Evolutionary conservation across 2,888 invertebrate genomes (phyloP), one percentile per base, ranked within the genome.

Genomic region (Ametastegia equiseti): DNA sequence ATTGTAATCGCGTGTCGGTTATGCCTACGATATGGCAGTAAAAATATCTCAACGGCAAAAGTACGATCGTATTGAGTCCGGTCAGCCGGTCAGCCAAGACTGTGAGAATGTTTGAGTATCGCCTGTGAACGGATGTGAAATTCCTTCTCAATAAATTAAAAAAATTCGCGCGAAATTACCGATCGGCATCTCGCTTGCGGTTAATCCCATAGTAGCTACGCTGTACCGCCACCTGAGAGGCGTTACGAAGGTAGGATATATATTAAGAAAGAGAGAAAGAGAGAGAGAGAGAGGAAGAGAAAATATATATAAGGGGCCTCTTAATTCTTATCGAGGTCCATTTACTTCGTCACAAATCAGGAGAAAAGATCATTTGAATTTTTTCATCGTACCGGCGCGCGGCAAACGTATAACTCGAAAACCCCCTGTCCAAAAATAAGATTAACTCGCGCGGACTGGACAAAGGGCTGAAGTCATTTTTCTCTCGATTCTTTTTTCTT

Each of bases 381-480:
- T 75, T 75, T 75, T 75, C 75, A 75, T 75, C 75, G 23, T 54
- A 75, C 75, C 75, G 75, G 47, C n/a, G n/a, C n/a, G n/a, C 27
- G 27, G 30, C 27, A 19, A 27, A 36, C 23, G 54, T 33, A 50
- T 45, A 75, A n/a, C 23, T 11, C 13, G 50, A 13, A n/a, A 36
- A 75, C 50, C 75, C 45, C 54, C 50, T 54, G 75, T 75, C 75
- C 75, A 54, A 50, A 54, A 75, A 54, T n/a, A 75, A 75, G 75
- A 75, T 75, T 75, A 75, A 75, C 75, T 75, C 75, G 63, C 65
- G 79, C 78, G 77, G 77, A 71, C 71, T 71, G 73, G 81, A 81
- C 82, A 81, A 81, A 81, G 80, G 65, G 36, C 63, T 79, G 71
- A 23, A 71, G 65, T 69, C 47, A 80, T 81, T 71, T 82, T 78